Evolutionary conservation across 2,113 vertebrate species (phyloP).

Genomic region (Pluvialis apricaria): DNA sequence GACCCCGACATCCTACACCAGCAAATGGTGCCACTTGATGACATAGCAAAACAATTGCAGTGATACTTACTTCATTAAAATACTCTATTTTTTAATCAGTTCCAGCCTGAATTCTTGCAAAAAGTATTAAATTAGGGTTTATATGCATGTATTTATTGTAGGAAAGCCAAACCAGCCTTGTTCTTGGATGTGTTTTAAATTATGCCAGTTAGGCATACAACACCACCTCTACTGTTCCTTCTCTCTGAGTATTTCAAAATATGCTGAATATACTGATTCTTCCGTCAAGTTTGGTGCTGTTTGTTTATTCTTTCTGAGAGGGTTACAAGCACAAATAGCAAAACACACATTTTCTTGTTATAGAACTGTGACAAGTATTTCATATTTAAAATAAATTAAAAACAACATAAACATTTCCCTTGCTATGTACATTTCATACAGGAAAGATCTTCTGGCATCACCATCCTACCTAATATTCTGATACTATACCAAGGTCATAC

Average conservation of each 20-base stretch:
- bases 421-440: neutral
- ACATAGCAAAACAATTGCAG: neutral
- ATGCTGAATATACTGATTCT: neutral
- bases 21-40: neutral
- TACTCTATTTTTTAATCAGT: neutral
- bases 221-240: neutral
- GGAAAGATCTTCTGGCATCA: neutral
- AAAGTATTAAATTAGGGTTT: neutral
- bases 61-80: neutral
- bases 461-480: neutral
- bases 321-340: neutral
- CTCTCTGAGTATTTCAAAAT: neutral
- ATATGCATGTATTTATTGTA: neutral
- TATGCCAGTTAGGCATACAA: neutral
- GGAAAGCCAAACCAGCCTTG: neutral
- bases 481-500: neutral
- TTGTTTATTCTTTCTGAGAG: neutral
- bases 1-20: neutral
- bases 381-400: neutral
- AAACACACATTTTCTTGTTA: neutral
- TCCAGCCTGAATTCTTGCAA: neutral
- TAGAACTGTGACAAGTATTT: neutral
- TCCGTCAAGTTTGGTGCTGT: neutral
- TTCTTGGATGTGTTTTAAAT: neutral
- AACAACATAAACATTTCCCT: neutral